Evolutionary conservation across 2,113 vertebrate species (phyloP).

Genomic region (Ochotona curzoniae): DNA sequence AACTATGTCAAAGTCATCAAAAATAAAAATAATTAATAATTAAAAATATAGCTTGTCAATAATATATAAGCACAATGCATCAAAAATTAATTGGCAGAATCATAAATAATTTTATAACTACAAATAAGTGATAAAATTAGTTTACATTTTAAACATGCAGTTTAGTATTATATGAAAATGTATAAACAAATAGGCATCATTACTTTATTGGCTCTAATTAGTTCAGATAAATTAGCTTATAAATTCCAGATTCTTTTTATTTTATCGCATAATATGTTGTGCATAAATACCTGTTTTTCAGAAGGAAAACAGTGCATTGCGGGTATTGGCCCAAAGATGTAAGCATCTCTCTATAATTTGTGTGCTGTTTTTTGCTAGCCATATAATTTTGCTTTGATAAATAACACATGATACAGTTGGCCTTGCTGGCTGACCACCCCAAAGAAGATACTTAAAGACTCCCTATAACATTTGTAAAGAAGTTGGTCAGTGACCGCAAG

Average conservation of each 20-base stretch:
- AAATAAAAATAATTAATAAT: no score
- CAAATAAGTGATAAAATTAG: constrained; percentile 80
- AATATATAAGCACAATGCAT: constrained; percentile 59
- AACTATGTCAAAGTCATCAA: no score
- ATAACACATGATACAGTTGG: constrained; percentile 82
- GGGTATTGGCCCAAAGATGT: constrained; percentile 60
- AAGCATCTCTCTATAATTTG: constrained; percentile 83
- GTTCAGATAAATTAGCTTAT: constrained; percentile 81
- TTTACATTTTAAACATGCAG: constrained; percentile 79
- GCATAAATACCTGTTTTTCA: constrained; percentile 82
- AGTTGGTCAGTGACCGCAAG: constrained; percentile 82
- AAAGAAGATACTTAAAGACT: constrained; percentile 67
- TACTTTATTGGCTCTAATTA: constrained; percentile 78
- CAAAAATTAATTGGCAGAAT: constrained; percentile 76
- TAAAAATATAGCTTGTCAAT: constrained; percentile 57
- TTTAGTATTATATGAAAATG: constrained; percentile 75
- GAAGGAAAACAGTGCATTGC: constrained; percentile 63
- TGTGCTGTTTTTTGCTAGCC: constrained; percentile 76
- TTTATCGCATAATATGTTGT: constrained; percentile 57
- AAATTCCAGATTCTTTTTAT: constrained; percentile 73
- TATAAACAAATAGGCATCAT: constrained; percentile 78
- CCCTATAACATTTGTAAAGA: constrained; percentile 72
- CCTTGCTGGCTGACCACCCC: constrained; percentile 47
- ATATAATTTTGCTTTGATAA: constrained; percentile 87
- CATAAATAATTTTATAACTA: constrained; percentile 79